These are phyloP conservation scores for Tipula lateralis DNA, from an alignment of 2,888 invertebrate species.

Conservation along the genomic window DNA sequence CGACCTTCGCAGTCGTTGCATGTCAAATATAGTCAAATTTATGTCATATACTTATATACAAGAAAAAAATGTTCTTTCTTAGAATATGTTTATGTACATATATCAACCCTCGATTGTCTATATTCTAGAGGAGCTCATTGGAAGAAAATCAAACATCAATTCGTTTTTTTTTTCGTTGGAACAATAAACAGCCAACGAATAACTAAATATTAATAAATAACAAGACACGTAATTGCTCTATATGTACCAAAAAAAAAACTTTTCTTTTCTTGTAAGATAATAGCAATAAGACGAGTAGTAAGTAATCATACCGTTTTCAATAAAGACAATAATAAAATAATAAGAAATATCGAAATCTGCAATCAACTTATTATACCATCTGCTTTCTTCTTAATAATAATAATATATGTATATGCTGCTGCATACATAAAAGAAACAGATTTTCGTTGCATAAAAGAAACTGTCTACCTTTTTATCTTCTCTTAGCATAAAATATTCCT, in stretches of 20 bases:
- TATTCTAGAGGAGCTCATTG: not conserved
- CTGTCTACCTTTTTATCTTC: not conserved
- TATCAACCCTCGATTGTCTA: not conserved
- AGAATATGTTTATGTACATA: not conserved
- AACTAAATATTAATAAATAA: not conserved
- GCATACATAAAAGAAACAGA: not conserved
- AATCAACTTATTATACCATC: slow-evolving; percentile 11
- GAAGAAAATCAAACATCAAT: not conserved
- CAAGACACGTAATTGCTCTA: slow-evolving; percentile 11
- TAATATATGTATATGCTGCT: not conserved
- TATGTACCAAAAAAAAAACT: not conserved
- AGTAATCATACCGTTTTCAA: not conserved
- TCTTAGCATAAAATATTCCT: not conserved
- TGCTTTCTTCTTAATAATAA: slow-evolving; percentile 2
- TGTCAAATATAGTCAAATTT: not conserved
- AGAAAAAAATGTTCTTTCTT: not conserved
- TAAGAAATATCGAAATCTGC: not conserved
- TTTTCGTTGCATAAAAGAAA: slow-evolving; percentile 5
- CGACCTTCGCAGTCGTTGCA: not conserved
- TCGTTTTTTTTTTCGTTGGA: not conserved
- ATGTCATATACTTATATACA: not conserved
- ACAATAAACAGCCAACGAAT: not conserved
- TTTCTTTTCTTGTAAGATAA: not conserved
- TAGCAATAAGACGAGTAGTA: not conserved
- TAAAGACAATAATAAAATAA: slow-evolving; percentile 6